phyloP scores from a whole-genome alignment of 1,140 invertebrate species.

The Luehdorfia chinensis region DNA sequence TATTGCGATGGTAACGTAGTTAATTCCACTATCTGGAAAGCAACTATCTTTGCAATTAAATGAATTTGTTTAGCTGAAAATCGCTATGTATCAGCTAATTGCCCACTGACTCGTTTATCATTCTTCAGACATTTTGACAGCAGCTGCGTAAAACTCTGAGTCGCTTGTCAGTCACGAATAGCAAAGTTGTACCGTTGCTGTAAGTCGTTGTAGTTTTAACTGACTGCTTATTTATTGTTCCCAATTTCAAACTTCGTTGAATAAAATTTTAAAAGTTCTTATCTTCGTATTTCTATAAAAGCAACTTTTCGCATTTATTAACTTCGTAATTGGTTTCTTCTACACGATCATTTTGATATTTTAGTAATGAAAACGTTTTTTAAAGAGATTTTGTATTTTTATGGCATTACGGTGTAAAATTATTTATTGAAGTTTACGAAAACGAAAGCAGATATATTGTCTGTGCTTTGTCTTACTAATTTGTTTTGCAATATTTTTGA shows the following conservation, averaged over 20 bases:
- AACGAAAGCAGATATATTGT: too few relatives aligned
- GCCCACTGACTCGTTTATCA: conserved; percentile 2
- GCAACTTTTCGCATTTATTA: background rate
- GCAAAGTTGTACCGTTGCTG: too few relatives aligned
- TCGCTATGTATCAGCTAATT: background rate
- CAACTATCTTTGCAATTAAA: background rate
- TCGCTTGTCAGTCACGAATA: background rate
- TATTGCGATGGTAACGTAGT: background rate
- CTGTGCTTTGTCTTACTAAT: background rate
- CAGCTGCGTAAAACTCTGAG: background rate
- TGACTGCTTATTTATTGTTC: conserved; percentile 1
- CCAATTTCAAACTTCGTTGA: background rate
- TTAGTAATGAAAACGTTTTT: background rate
- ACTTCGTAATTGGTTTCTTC: background rate
- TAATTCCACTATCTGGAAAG: background rate
- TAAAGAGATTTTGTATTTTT: background rate
- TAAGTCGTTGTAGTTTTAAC: too few relatives aligned
- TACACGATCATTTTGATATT: background rate
- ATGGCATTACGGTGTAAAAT: too few relatives aligned
- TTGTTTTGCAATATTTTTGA: background rate
- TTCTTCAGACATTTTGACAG: conserved; percentile 12
- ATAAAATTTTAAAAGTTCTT: background rate
- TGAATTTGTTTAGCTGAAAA: too few relatives aligned
- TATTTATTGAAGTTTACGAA: too few relatives aligned
- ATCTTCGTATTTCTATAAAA: background rate